Conservation (phyloP, 2,888 invertebrate genomes). For the Deilephila porcellus region DNA sequence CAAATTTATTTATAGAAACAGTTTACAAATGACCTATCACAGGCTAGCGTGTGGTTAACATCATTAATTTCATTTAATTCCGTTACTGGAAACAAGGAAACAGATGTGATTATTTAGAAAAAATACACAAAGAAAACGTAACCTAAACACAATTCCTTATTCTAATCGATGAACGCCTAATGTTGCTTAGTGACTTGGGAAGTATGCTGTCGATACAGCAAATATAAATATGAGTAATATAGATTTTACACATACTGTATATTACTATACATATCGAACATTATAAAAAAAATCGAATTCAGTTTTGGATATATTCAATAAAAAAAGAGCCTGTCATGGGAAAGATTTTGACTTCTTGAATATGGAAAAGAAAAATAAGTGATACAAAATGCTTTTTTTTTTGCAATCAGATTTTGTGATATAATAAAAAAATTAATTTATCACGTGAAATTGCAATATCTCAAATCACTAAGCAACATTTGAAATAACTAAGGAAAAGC, state of each 20-base stretch:
- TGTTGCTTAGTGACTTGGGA: conserved; percentile 2
- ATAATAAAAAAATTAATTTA: too few species aligned
- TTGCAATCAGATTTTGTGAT: too few species aligned
- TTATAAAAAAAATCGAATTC: too few species aligned
- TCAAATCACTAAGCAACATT: conserved; percentile 4
- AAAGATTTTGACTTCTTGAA: too few species aligned
- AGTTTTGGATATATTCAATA: too few species aligned
- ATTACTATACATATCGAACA: too few species aligned
- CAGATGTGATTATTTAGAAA: not conserved
- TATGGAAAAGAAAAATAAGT: too few species aligned
- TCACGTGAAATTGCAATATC: not conserved
- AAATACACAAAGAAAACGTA: conserved; percentile 17
- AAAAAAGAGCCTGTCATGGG: too few species aligned
- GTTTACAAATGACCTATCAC: conserved; percentile 79
- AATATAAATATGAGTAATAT: not conserved
- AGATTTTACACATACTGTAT: not conserved
- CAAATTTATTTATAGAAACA: conserved; percentile 72
- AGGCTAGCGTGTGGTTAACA: conserved; percentile 68
- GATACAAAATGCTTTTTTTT: too few species aligned
- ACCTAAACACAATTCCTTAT: conserved; percentile 35
- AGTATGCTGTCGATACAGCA: not conserved
- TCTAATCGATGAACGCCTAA: conserved; percentile 35
- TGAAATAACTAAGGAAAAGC: conserved; percentile 7
- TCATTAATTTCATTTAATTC: conserved; percentile 42
- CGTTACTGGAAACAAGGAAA: conserved; percentile 35